Base-by-base conservation (phyloP, 1,140 invertebrate species). In the Drosophila ambigua region DNA sequence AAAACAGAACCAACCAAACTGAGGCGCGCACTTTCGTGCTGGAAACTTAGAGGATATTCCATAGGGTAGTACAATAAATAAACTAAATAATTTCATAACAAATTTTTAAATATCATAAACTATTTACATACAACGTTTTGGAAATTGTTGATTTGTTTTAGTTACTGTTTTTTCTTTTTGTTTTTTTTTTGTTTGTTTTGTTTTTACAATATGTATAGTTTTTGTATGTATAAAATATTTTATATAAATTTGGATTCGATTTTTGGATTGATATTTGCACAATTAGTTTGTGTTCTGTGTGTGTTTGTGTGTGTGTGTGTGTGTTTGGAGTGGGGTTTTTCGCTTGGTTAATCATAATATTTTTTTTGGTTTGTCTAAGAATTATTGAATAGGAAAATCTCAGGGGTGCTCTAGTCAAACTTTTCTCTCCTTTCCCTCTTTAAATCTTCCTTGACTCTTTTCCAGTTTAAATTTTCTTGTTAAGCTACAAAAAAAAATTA, bases 191-290 rank as follows among this genome's bases (percentile, higher is more conserved):
- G 50, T 28, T 68, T 45, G 65, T 55, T 73, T 54, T n/a, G 45
- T 72, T 69, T 81, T 85, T 73, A 77, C 72, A 80, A 73, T 84
- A 77, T 72, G 62, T 68, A 64, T 66, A 65, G 43, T 55, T 63
- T 62, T 74, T 84, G 74, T 72, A 80, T 66, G 82, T 84, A 84
- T 81, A 84, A 84, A 87, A 84, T 84, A 81, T 81, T 81, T 54
- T 81, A 72, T 83, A 75, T 79, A 78, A 82, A 83, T 66, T 82
- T 51, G 69, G 57, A 52, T 39, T 51, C 57, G 57, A 52, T 53
- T 62, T 72, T 62, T 72, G 65, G 75, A 79, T 75, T 82, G 83
- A 87, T 84, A 84, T 85, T 80, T 84, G 58, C 80, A 76, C 64
- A 73, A 85, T 67, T 80, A 76, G 57, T 77, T 65, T 60, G 28